Evolutionary conservation across 2,113 vertebrate species (phyloP), one percentile per base, ranked within the genome.

Genomic region (Stegastes partitus): DNA sequence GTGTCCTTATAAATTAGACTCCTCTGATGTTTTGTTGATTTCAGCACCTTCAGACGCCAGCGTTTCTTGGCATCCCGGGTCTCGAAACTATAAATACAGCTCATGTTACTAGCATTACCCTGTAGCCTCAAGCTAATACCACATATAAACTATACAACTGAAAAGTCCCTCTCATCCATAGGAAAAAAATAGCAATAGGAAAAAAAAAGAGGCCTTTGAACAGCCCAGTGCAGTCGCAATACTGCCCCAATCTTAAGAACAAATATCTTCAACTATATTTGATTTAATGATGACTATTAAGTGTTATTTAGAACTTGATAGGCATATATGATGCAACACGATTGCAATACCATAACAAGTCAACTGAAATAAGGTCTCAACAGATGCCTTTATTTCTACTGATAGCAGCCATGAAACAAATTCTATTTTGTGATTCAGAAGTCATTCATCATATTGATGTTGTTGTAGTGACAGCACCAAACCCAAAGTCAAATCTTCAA

Each of bases 251-350:
- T 65, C 54, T 15, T 54, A 54, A 10, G 8, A 62, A 71, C 82
- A 83, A 22, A 25, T 47, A 25, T 28, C 56, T 42, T 67, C 8
- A 44, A 65, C 47, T 69, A 57, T 50, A 56, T 73, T 66, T 74
- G 22, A 56, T 53, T 66, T 79, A 81, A 85, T 83, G 56, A 68
- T 56, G 68, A 39, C 16, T 45, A 87, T 84, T 82, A 76, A 54
- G 47, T 62, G 42, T 68, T 44, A 80, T 87, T 87, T 79, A 51
- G 21, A 71, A 15, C 73, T 28, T 69, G 62, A 53, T 72, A 21
- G 37, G n/a, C 18, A 68, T 56, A 59, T 57, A n/a, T 81, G 70
- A 85, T 78, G 74, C 39, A 84, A 88, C 49, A 37, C 22, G 37
- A 16, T 28, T 44, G 59, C 56, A 83, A 47, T 21, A 56, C 15